Conservation (phyloP, 2,888 invertebrate genomes). For the Epistrophella euchroma region DNA sequence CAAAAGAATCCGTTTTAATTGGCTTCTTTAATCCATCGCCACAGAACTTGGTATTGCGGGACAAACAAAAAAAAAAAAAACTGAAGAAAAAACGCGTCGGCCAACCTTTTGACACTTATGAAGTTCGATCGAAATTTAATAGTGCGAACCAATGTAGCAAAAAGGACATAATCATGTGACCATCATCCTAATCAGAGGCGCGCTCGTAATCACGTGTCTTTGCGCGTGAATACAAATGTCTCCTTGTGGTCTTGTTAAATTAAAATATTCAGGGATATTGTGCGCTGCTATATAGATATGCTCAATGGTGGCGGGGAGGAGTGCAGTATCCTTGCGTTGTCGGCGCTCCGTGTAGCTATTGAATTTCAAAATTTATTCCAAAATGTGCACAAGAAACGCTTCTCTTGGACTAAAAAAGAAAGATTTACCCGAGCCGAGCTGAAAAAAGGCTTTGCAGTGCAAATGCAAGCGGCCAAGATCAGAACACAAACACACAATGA, state of each 20-base stretch:
- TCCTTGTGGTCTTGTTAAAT: conserved; percentile 73
- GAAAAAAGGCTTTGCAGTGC: conserved; percentile 52
- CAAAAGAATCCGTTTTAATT: conserved; percentile 54
- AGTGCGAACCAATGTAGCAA: conserved; percentile 67
- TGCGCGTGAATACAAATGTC: conserved; percentile 69
- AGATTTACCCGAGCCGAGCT: background rate
- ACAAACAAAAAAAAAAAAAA: background rate
- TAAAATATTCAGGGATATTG: conserved; percentile 71
- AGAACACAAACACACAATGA: conserved; percentile 69
- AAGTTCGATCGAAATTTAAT: conserved; percentile 72
- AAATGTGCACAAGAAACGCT: conserved; percentile 61
- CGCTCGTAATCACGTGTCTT: conserved; percentile 71
- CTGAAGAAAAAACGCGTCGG: conserved; percentile 32
- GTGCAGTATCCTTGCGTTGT: conserved; percentile 49
- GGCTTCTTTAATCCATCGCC: conserved; percentile 64
- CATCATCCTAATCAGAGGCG: conserved; percentile 72
- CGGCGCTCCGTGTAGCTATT: conserved; percentile 73
- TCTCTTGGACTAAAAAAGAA: background rate
- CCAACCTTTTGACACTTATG: conserved; percentile 72
- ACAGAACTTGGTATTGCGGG: background rate
- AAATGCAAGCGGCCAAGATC: conserved; percentile 62
- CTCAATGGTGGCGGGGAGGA: background rate
- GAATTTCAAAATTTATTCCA: conserved; percentile 76
- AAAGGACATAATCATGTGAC: conserved; percentile 74
- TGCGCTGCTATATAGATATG: background rate